Conservation (phyloP, 2,797 vertebrate genomes). For the Galagoides demidoff region DNA sequence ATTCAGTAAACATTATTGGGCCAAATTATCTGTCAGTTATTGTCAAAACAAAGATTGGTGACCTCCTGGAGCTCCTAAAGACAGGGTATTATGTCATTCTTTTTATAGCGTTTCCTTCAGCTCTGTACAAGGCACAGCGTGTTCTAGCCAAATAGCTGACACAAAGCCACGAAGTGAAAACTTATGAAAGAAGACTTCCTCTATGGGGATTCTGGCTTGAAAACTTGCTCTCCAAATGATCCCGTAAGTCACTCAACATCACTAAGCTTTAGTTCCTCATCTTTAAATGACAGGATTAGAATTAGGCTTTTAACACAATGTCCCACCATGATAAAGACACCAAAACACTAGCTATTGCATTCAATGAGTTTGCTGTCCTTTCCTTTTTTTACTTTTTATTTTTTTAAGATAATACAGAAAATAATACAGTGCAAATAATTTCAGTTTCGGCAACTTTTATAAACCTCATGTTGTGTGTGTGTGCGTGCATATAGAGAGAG, state of each 20-base stretch:
- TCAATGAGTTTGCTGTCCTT: not conserved
- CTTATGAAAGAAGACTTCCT: not conserved
- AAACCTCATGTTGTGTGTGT: not conserved
- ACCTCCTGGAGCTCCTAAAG: not conserved
- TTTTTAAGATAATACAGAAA: not conserved
- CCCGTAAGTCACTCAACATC: not conserved
- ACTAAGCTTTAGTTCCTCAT: not conserved
- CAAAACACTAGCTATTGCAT: not conserved
- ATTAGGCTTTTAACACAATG: not conserved
- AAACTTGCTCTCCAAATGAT: not conserved
- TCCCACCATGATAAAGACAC: not conserved
- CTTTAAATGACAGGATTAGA: not conserved
- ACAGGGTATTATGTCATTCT: not conserved
- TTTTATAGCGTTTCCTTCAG: not conserved
- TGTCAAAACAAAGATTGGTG: not conserved
- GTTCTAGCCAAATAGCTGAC: not conserved
- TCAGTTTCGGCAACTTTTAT: not conserved
- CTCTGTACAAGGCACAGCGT: not conserved
- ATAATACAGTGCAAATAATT: not conserved
- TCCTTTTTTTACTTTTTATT: not conserved
- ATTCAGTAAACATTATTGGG: not conserved
- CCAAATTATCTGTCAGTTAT: not conserved
- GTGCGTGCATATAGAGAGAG: not conserved
- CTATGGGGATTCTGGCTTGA: not conserved
- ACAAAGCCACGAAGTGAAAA: not conserved